These are phyloP conservation scores for Harpalus rubripes DNA, from an alignment of 2,888 invertebrate species.

Conservation along the genomic window DNA sequence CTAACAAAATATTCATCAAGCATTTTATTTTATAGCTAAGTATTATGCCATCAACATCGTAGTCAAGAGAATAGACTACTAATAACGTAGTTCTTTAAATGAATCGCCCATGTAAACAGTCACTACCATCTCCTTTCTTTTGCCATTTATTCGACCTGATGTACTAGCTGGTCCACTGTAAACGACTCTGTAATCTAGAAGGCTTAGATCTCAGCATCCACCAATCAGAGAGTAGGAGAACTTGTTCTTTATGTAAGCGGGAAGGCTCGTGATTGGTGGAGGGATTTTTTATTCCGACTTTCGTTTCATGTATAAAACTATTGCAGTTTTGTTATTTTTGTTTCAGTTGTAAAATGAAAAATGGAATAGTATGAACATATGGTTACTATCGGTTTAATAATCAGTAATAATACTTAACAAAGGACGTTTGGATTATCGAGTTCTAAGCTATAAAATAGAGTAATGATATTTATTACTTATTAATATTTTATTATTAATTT, in stretches of 20 bases:
- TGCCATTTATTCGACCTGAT: constrained; percentile 22
- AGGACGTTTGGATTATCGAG: constrained; percentile 5
- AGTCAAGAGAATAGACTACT: constrained; percentile 22
- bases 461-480: background rate
- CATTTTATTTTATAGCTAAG: background rate
- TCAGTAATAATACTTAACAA: background rate
- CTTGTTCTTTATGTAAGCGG: constrained; percentile 59
- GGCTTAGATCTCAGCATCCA: constrained; percentile 29
- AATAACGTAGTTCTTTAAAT: constrained; percentile 60
- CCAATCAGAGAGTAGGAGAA: constrained; percentile 45
- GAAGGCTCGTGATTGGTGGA: constrained; percentile 50
- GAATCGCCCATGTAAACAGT: constrained; percentile 36
- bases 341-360: background rate
- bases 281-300: constrained; percentile 47
- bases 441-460: background rate
- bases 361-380: constrained; percentile 18
- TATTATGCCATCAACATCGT: constrained; percentile 18
- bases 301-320: constrained; percentile 9
- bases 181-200: constrained; percentile 36
- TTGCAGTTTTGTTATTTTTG: background rate
- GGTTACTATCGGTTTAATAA: constrained; percentile 1
- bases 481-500: background rate
- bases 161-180: constrained; percentile 37
- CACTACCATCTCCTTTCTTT: background rate
- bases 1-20: background rate